A percentile compares a stretch with the other conserved stretches of the same genome.
These are phyloP conservation scores for Drosophila subsilvestris DNA, from an alignment of 2,888 invertebrate species.

Conservation along the genomic window DNA sequence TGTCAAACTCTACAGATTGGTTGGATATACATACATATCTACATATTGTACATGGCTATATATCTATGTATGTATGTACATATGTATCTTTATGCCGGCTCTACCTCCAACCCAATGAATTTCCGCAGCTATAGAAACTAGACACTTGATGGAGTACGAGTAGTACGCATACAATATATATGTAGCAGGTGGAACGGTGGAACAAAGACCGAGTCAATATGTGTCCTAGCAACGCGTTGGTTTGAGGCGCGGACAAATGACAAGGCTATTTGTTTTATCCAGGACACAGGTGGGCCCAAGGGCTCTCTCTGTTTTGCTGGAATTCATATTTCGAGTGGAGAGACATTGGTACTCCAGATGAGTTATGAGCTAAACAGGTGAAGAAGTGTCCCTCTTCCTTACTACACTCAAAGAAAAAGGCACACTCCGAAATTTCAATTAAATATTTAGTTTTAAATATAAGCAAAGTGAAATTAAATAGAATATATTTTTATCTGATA, in stretches of 20 bases:
- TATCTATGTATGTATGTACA: neutral
- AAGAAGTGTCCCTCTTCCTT: slow-evolving; percentile 7
- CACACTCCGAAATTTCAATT: too few relatives aligned
- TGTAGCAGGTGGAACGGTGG: neutral
- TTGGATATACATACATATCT: slow-evolving; percentile 1
- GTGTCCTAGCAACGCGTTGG: slow-evolving; percentile 64
- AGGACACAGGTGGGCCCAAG: slow-evolving; percentile 32
- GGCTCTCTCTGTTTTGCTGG: slow-evolving; percentile 26
- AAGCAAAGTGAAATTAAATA: too few relatives aligned
- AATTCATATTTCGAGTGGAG: slow-evolving; percentile 42
- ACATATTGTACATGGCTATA: neutral
- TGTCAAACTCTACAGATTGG: slow-evolving; percentile 18
- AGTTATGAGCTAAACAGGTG: slow-evolving; percentile 40
- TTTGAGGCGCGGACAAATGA: slow-evolving; percentile 53
- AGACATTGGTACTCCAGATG: slow-evolving; percentile 35
- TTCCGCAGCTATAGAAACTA: slow-evolving; percentile 61
- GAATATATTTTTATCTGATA: too few relatives aligned
- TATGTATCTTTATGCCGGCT: neutral
- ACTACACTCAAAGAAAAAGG: too few relatives aligned
- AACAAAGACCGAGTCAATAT: slow-evolving; percentile 52
- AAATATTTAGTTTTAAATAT: too few relatives aligned
- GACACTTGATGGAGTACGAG: slow-evolving; percentile 35
- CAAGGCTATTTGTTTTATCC: slow-evolving; percentile 63
- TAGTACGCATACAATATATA: neutral
- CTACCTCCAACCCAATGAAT: slow-evolving; percentile 39